Evolutionary conservation across 2,113 vertebrate species (phyloP).

Genomic region (Anguilla japonica): DNA sequence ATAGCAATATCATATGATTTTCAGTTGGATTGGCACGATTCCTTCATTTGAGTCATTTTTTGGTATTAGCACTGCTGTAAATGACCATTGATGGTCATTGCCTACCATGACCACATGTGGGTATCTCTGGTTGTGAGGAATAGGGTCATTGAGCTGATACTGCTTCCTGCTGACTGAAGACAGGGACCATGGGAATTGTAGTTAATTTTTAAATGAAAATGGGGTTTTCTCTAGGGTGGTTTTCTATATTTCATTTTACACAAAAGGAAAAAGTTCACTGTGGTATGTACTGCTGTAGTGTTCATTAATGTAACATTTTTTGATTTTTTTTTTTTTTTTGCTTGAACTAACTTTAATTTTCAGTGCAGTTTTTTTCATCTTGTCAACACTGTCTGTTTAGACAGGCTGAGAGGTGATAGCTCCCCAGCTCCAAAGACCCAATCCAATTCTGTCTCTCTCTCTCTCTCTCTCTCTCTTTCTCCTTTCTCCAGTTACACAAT

Average conservation of each 20-base stretch:
- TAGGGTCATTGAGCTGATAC: neutral
- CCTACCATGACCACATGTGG: too few species aligned
- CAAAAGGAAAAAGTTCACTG: too few species aligned
- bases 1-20: neutral
- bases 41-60: neutral
- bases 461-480: neutral
- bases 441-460: neutral
- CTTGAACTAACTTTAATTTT: neutral
- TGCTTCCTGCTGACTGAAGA: neutral
- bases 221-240: too few species aligned
- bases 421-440: neutral
- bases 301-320: too few species aligned
- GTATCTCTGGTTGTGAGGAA: too few species aligned
- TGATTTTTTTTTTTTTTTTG: neutral
- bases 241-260: too few species aligned
- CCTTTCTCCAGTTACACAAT: slow-evolving; percentile 71
- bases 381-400: neutral
- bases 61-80: neutral
- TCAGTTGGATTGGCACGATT: neutral
- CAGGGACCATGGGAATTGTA: neutral
- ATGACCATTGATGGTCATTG: too few species aligned
- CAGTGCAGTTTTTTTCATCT: neutral
- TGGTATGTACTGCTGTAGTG: too few species aligned
- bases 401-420: neutral
- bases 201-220: too few species aligned